Evolutionary conservation across 64 coral and sea anemone species (phyloP).

Genomic region (Pocillopora verrucosa): DNA sequence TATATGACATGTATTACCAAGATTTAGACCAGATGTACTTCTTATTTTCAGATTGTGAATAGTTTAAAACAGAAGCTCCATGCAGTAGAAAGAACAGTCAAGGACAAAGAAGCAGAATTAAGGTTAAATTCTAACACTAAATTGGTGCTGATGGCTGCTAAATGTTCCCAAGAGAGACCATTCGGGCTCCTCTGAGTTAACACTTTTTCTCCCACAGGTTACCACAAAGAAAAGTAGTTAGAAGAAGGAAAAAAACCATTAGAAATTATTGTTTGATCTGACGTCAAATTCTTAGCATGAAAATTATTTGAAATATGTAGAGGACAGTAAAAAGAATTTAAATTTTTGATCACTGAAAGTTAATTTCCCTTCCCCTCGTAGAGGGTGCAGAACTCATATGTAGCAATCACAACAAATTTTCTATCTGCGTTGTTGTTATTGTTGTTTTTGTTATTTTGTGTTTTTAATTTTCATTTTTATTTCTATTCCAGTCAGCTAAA

Average conservation of each 20-base stretch:
- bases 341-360: background rate
- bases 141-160: background rate
- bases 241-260: no score
- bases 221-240: no score
- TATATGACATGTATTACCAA: background rate
- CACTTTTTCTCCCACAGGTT: no score
- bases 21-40: background rate
- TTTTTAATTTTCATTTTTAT: background rate
- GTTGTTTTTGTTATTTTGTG: background rate
- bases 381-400: no score
- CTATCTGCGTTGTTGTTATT: no score
- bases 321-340: no score
- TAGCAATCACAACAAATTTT: no score
- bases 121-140: slow-evolving; percentile 12
- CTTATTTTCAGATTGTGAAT: slow-evolving; percentile 73
- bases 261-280: no score
- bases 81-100: slow-evolving; percentile 80
- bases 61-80: slow-evolving; percentile 94
- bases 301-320: no score
- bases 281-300: no score
- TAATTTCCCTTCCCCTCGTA: no score
- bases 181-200: no score
- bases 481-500: slow-evolving; percentile 46
- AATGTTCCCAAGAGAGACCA: background rate
- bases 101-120: slow-evolving; percentile 85